These are phyloP conservation scores for Parnassius apollo DNA, from an alignment of 2,888 invertebrate species.

Conservation along the genomic window DNA sequence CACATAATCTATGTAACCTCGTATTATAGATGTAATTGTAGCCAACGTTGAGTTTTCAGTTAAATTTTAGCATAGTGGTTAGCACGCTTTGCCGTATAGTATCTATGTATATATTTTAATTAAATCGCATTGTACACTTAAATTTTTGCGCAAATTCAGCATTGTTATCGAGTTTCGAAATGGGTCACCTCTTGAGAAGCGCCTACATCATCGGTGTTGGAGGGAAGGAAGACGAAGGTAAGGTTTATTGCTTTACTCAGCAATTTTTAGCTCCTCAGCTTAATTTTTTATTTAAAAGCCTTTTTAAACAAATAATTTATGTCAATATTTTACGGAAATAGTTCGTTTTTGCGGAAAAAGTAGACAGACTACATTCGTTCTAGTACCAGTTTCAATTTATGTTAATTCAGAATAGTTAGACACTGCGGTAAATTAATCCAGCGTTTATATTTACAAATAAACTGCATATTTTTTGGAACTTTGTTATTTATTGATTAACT, in stretches of 20 bases:
- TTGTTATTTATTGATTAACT: no score
- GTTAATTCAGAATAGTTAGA: not conserved
- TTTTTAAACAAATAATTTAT: not conserved
- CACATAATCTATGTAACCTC: slow-evolving; percentile 4
- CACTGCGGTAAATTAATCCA: not conserved
- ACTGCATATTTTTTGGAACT: no score
- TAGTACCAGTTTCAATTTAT: not conserved
- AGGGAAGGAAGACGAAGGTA: slow-evolving; percentile 64
- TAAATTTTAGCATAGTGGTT: slow-evolving; percentile 36
- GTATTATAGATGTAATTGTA: slow-evolving; percentile 32
- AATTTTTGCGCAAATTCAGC: slow-evolving; percentile 67
- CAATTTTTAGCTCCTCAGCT: not conserved
- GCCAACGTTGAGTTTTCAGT: slow-evolving; percentile 33
- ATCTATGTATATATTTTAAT: slow-evolving; percentile 48
- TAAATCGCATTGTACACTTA: slow-evolving; percentile 50
- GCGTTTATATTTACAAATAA: no score
- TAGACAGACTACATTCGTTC: no score
- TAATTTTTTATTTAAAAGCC: not conserved
- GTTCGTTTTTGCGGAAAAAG: not conserved
- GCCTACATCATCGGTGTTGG: slow-evolving; percentile 62
- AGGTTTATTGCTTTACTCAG: slow-evolving; percentile 28
- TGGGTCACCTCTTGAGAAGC: slow-evolving; percentile 71
- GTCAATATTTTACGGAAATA: not conserved
- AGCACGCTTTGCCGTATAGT: slow-evolving; percentile 31
- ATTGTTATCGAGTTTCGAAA: slow-evolving; percentile 53